Evolutionary conservation across 2,797 vertebrate species (phyloP), one percentile per base, ranked within the genome.

Genomic region (Crax fasciolata): DNA sequence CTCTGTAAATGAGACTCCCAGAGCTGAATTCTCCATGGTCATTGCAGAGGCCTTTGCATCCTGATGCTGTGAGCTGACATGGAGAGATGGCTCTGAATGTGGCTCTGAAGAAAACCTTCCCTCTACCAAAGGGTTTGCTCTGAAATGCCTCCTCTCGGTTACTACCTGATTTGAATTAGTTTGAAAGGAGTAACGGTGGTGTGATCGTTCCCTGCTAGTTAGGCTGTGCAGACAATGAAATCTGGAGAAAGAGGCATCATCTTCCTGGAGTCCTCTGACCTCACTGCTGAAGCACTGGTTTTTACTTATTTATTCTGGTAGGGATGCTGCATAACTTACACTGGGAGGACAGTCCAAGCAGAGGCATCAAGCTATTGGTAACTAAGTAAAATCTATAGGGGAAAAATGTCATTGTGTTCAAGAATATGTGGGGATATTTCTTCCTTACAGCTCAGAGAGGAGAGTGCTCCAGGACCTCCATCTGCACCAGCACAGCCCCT

Each of bases 111-210:
- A 19, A 90, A 87, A 39, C 44, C 55, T 44, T 10, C 51, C 66
- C 13, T 18, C 16, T 28, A 1, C 23, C 18, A 23, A n/a, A 9
- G 71, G 35, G 12, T 21, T 70, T 46, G 66, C 41, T 30, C 27
- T 46, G 61, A n/a, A 68, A 67, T 68, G 61, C 35, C 51, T 59
- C 28, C 54, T 68, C 63, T 43, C 1, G 0, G 10, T 13, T 49
- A 24, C 55, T 11, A n/a, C 73, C 18, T n/a, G 51, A 21, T 32
- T 78, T n/a, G 13, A 41, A 71, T 61, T 35, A 35, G 15, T 43
- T 76, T 59, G 52, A 44, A 38, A 63, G 39, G 48, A 66, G 27
- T 13, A 59, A 10, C 0, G 0, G 0, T 52, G 65, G 55, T 43
- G 35, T 43, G 46, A 71, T 41, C 0, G 23, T 38, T 87, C 66